phyloP scores from a whole-genome alignment of 2,888 invertebrate genomes.

The Xestia ashworthii region DNA sequence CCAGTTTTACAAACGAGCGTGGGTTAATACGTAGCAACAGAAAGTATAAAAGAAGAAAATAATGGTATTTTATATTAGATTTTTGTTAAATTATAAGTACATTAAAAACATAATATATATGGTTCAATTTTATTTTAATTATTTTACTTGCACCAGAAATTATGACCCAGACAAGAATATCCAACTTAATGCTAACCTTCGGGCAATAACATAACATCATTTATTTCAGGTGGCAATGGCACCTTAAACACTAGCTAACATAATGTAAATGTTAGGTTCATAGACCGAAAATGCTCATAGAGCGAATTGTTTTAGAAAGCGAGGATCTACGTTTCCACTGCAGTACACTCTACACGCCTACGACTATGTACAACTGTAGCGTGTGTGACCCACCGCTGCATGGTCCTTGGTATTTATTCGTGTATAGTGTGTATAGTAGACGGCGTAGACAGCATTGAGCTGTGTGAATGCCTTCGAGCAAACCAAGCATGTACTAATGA shows the following conservation, averaged over 20 bases:
- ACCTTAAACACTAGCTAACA: neutral
- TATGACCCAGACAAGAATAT: neutral
- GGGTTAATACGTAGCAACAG: conserved; percentile 24
- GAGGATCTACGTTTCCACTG: no score
- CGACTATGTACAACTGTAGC: no score
- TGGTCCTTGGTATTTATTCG: no score
- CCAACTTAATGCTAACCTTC: neutral
- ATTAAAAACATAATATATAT: neutral
- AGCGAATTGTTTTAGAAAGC: neutral
- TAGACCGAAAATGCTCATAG: neutral
- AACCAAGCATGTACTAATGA: no score
- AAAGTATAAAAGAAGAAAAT: neutral
- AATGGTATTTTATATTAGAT: neutral
- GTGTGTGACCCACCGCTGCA: no score
- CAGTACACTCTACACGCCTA: no score
- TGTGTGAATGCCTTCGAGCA: no score
- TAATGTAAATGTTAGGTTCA: neutral
- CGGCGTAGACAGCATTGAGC: no score
- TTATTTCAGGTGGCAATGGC: neutral
- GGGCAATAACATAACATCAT: no score
- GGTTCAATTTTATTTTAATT: neutral
- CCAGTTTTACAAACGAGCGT: conserved; percentile 24
- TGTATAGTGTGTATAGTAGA: no score
- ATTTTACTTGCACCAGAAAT: neutral
- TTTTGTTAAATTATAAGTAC: neutral